Evolutionary conservation across 1,140 invertebrate genomes (phyloP).

Genomic region (Drosophila chauvacae): DNA sequence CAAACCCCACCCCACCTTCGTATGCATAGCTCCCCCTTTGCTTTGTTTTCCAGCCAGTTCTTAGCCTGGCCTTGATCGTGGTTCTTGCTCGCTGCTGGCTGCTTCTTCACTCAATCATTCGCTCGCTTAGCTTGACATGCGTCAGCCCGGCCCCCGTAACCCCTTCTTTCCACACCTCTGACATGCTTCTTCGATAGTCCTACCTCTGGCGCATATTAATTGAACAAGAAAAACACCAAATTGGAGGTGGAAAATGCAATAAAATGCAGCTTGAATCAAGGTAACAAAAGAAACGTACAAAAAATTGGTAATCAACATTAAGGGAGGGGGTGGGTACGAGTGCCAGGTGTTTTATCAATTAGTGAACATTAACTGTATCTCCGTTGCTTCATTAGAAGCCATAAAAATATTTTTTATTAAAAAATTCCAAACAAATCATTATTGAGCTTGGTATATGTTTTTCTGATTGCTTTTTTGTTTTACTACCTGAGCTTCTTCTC

Average conservation of each 20-base stretch:
- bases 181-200: constrained; percentile 7
- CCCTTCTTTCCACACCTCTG: constrained; percentile 12
- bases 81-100: constrained; percentile 8
- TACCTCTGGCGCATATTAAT: constrained; percentile 61
- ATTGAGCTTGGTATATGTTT: constrained; percentile 9
- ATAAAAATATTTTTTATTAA: constrained; percentile 20
- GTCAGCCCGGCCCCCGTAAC: neutral
- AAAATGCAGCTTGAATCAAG: constrained; percentile 31
- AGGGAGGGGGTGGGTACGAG: neutral
- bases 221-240: constrained; percentile 21
- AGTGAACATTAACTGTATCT: constrained; percentile 32
- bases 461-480: constrained; percentile 38
- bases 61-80: constrained; percentile 47
- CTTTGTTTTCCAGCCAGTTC: neutral
- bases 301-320: constrained; percentile 36
- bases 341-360: constrained; percentile 35
- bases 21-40: no score
- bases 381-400: constrained; percentile 38
- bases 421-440: constrained; percentile 24
- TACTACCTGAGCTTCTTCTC: constrained; percentile 9
- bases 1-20: neutral
- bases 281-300: constrained; percentile 9
- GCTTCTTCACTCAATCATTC: constrained; percentile 41
- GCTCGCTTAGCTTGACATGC: constrained; percentile 42
- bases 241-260: constrained; percentile 4